Conservation (phyloP, 2,113 vertebrate genomes). For the Plecotus auritus region DNA sequence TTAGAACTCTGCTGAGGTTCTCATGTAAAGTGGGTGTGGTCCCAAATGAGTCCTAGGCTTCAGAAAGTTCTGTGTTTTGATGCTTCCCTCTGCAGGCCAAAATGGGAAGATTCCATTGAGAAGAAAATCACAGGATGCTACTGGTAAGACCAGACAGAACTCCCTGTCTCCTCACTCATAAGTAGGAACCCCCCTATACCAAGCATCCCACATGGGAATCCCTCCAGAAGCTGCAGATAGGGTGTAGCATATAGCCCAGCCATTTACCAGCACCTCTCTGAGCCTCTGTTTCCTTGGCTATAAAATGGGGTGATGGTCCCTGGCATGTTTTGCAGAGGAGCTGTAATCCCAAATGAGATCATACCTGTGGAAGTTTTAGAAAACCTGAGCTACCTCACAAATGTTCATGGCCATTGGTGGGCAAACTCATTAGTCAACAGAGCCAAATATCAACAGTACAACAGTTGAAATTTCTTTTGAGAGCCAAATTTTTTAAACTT, state of each 20-base stretch:
- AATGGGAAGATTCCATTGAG: background rate
- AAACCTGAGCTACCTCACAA: background rate
- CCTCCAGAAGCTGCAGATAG: background rate
- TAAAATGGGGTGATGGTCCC: background rate
- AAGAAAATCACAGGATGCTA: background rate
- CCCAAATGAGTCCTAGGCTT: background rate
- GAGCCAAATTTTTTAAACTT: too few relatives aligned
- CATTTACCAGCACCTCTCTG: background rate
- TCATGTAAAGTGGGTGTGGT: background rate
- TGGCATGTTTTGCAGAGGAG: background rate
- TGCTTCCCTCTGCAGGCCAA: conserved; percentile 58
- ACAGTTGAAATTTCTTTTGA: too few relatives aligned
- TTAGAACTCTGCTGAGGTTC: background rate
- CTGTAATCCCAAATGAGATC: background rate
- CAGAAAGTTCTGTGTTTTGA: background rate
- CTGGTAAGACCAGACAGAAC: background rate
- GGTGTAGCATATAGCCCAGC: background rate
- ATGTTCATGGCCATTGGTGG: background rate
- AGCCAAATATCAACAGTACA: too few relatives aligned
- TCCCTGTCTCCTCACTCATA: background rate
- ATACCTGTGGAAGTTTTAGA: background rate
- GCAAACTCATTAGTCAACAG: too few relatives aligned
- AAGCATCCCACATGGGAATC: background rate
- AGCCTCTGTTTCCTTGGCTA: background rate
- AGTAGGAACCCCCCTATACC: background rate